Conservation (phyloP, 2,888 invertebrate genomes). For the Tineola bisselliella region DNA sequence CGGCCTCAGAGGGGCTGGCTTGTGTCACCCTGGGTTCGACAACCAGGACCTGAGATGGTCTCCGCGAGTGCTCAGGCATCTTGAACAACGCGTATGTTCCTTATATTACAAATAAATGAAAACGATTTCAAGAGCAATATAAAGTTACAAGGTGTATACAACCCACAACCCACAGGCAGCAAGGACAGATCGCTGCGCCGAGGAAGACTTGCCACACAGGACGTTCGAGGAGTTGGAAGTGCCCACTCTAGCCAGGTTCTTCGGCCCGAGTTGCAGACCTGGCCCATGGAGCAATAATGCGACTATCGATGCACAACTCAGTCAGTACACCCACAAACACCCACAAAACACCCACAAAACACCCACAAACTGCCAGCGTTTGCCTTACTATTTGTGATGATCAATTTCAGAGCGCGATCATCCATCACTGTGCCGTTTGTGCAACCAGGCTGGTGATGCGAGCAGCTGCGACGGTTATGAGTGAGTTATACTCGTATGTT, state of each 20-base stretch:
- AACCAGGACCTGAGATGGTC: constrained; percentile 65
- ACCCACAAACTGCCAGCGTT: too few relatives aligned
- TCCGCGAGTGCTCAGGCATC: constrained; percentile 68
- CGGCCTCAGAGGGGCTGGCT: constrained; percentile 57
- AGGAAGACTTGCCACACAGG: constrained; percentile 23
- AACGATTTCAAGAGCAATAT: too few relatives aligned
- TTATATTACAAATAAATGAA: too few relatives aligned
- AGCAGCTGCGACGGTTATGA: constrained; percentile 24
- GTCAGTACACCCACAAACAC: constrained; percentile 67
- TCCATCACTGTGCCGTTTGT: constrained; percentile 67
- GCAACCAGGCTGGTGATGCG: constrained; percentile 44
- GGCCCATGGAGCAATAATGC: constrained; percentile 72
- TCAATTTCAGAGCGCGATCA: constrained; percentile 53
- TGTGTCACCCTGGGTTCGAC: constrained; percentile 74
- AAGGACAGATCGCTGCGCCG: constrained; percentile 37
- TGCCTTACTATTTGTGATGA: too few relatives aligned
- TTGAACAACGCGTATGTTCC: constrained; percentile 61
- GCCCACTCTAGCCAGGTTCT: constrained; percentile 69
- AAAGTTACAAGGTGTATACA: too few relatives aligned
- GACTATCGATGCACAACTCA: constrained; percentile 61
- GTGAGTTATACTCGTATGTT: neutral
- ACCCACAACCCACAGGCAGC: too few relatives aligned
- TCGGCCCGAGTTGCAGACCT: constrained; percentile 77
- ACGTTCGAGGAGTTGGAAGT: constrained; percentile 71
- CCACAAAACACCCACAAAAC: too few relatives aligned